Percentiles rank a stretch among this genome's conserved stretches.
Conservation (phyloP, 2,797 vertebrate species). For the Platyrinchus mystaceus region DNA sequence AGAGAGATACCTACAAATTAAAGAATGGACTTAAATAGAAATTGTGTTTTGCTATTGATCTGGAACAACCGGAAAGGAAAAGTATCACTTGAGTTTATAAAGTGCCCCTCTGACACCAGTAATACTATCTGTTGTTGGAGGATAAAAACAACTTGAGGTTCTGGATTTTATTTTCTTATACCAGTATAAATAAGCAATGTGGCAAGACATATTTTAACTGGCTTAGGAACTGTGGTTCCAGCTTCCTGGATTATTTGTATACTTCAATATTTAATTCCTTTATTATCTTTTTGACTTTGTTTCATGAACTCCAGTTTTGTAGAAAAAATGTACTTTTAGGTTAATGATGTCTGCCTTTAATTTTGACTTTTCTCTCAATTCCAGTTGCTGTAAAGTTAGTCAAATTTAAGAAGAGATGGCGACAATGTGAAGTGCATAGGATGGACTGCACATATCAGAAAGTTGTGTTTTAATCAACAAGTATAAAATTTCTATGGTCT, state of each 20-base stretch:
- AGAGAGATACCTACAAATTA: background rate
- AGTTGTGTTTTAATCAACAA: background rate
- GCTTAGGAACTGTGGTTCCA: background rate
- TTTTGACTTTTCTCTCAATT: background rate
- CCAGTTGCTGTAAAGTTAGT: background rate
- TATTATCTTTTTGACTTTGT: background rate
- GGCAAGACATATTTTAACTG: background rate
- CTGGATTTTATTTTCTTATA: background rate
- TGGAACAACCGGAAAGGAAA: background rate
- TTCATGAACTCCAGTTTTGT: no score
- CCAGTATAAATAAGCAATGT: background rate
- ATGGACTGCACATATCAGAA: background rate
- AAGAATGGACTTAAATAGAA: background rate
- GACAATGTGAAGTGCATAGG: background rate
- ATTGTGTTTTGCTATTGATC: background rate
- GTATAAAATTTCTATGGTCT: background rate
- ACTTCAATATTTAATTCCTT: background rate
- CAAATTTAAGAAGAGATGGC: background rate
- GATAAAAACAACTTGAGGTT: background rate
- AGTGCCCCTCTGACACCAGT: background rate
- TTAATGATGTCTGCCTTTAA: background rate
- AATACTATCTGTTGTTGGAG: background rate
- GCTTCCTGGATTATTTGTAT: background rate
- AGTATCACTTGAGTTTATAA: background rate
- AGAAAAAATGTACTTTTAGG: background rate